Percentiles rank a stretch among this genome's conserved stretches.
Evolutionary conservation across 2,113 vertebrate species (phyloP).

Genomic region (Puntigrus tetrazona): DNA sequence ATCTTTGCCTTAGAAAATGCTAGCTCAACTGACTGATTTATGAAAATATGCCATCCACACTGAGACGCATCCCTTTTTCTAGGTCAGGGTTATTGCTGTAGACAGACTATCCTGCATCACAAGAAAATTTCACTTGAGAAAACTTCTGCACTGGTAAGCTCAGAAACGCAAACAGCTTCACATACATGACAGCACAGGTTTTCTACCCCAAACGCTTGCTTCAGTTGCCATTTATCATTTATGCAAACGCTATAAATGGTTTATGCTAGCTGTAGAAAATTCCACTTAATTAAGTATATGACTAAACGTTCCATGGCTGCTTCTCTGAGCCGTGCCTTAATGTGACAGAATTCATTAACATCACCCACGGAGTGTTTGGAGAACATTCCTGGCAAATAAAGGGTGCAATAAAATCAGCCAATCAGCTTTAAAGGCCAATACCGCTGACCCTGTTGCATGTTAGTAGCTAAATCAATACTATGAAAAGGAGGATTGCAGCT

Average conservation of each 20-base stretch:
- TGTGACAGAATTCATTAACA: constrained; percentile 7
- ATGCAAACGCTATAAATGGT: constrained; percentile 1
- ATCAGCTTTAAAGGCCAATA: constrained; percentile 37
- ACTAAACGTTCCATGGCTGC: neutral
- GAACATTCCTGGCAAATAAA: neutral
- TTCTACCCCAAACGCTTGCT: neutral
- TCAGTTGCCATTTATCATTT: constrained; percentile 14
- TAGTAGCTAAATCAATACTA: constrained; percentile 52
- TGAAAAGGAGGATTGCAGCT: constrained; percentile 1
- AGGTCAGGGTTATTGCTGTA: constrained; percentile 23
- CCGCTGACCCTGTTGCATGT: neutral
- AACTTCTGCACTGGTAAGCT: neutral
- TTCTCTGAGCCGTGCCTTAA: neutral
- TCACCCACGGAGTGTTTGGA: neutral
- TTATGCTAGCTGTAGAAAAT: neutral
- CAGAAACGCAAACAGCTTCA: constrained; percentile 4
- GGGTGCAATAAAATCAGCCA: constrained; percentile 22
- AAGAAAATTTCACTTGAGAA: neutral
- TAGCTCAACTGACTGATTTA: constrained; percentile 17
- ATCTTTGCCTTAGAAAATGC: constrained; percentile 2
- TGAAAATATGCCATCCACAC: constrained; percentile 2
- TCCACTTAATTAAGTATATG: neutral
- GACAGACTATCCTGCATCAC: neutral
- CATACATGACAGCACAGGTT: constrained; percentile 19
- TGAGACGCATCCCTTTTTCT: neutral